Percentiles rank a stretch among this genome's conserved stretches.
These are phyloP conservation scores for Mirza zaza DNA, from an alignment of 2,113 vertebrate genomes.

Conservation along the genomic window DNA sequence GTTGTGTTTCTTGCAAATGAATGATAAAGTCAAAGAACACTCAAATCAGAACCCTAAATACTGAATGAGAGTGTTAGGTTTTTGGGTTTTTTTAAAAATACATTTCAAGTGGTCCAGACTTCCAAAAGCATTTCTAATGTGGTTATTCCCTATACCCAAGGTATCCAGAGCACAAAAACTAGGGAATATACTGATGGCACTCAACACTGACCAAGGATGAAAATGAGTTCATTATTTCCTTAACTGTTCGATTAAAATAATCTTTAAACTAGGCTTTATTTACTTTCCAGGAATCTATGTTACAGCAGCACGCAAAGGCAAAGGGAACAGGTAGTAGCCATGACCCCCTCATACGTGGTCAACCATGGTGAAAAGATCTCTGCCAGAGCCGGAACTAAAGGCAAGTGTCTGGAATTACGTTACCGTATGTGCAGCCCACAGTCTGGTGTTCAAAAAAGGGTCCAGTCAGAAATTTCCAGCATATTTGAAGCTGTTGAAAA, in stretches of 20 bases:
- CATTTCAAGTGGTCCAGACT: background rate
- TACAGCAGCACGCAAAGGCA: background rate
- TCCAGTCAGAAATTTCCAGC: background rate
- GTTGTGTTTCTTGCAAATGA: background rate
- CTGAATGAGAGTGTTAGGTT: background rate
- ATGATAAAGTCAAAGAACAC: background rate
- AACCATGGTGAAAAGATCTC: background rate
- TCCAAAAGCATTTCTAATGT: background rate
- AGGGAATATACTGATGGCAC: background rate
- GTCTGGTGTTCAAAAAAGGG: background rate
- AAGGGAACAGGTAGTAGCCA: background rate
- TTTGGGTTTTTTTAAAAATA: background rate
- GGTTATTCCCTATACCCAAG: background rate
- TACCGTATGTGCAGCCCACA: background rate
- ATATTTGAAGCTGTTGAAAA: background rate
- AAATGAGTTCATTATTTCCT: background rate
- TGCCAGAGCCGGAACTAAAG: background rate
- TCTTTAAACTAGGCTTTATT: background rate
- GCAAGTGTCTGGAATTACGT: background rate
- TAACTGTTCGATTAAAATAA: background rate
- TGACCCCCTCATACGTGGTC: background rate
- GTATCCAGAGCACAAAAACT: background rate
- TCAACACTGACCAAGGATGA: background rate
- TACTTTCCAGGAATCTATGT: background rate
- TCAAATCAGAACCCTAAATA: conserved; percentile 11